Percentiles rank a stretch among this genome's conserved stretches.
These are phyloP conservation scores for Halichoerus grypus DNA, from an alignment of 2,113 vertebrate genomes.

Conservation along the genomic window DNA sequence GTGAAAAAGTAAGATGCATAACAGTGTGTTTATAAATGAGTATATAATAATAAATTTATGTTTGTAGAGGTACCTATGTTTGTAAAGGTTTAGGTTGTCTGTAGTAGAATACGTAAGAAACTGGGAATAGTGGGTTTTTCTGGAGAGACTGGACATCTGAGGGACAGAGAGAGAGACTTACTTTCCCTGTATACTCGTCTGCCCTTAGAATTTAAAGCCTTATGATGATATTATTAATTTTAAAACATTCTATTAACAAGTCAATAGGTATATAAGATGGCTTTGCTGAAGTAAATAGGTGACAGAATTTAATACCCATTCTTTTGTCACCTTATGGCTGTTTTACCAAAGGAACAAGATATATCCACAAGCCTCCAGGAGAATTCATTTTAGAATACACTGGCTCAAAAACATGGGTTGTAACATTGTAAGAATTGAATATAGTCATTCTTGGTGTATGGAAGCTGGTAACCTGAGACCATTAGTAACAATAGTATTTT, in stretches of 20 bases:
- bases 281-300: slow-evolving; percentile 8
- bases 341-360: background rate
- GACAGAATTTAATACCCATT: background rate
- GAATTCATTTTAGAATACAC: slow-evolving; percentile 8
- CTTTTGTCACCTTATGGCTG: background rate
- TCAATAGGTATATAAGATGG: background rate
- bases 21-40: background rate
- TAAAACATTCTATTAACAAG: background rate
- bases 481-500: background rate
- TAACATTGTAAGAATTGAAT: background rate
- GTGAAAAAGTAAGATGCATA: background rate
- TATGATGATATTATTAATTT: background rate
- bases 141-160: background rate
- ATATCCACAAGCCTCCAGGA: background rate
- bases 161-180: background rate
- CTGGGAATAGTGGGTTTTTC: background rate
- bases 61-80: background rate
- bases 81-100: background rate
- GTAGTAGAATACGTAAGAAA: background rate
- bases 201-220: background rate
- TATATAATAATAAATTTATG: background rate
- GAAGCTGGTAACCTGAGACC: background rate
- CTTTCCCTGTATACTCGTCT: background rate
- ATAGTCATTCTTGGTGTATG: background rate
- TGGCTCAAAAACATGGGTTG: background rate